phyloP scores from a whole-genome alignment of 2,797 vertebrate genomes.

The Nannoperca australis region DNA sequence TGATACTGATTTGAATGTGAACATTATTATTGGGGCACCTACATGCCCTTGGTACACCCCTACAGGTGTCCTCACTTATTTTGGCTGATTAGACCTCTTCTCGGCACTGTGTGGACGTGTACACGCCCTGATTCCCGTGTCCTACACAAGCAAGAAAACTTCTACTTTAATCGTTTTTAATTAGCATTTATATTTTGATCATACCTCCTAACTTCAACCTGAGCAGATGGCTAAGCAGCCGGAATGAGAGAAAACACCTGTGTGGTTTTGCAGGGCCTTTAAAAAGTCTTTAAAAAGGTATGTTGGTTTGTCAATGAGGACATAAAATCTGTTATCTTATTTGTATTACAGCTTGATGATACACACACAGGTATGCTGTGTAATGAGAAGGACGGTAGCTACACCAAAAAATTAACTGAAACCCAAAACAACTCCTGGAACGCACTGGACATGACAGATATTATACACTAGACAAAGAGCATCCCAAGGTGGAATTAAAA shows the following conservation, averaged over 20 bases:
- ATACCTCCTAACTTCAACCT: background rate
- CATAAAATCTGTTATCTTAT: background rate
- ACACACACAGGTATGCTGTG: too few species aligned
- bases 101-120: background rate
- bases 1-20: background rate
- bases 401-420: background rate
- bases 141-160: background rate
- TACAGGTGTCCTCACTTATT: constrained; percentile 1
- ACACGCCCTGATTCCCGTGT: background rate
- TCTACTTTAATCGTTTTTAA: background rate
- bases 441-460: background rate
- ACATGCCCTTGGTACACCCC: background rate
- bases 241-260: background rate
- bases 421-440: background rate
- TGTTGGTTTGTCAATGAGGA: background rate
- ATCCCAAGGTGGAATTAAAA: background rate
- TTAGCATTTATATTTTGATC: background rate
- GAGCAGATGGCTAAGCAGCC: background rate
- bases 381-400: background rate
- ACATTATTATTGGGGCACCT: constrained; percentile 2
- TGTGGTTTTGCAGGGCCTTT: background rate
- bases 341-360: background rate
- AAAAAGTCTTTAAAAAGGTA: background rate
- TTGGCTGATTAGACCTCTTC: background rate
- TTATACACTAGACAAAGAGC: background rate